Evolutionary conservation across 2,113 vertebrate species (phyloP), one percentile per base, ranked within the genome.

Genomic region (Campylorhamphus procurvoides): DNA sequence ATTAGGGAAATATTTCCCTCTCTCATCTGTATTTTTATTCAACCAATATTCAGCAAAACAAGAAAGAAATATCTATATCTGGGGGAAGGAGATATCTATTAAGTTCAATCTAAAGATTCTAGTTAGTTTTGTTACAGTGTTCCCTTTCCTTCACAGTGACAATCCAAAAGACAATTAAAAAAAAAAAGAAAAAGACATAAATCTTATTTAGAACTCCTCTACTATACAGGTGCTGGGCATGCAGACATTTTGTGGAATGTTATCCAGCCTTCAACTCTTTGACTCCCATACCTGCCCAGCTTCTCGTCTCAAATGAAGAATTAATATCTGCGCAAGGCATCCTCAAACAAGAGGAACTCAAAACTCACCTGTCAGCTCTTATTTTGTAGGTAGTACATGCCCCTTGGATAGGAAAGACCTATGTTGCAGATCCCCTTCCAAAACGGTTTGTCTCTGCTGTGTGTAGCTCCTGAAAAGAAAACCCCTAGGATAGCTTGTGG

Each of bases 1-100:
- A 94, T 89, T 94, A 96, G 84, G 90, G 89, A 97, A 97, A 95
- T 95, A 96, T 84, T 97, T 97, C 81, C 87, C 66, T 73, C 58
- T 95, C 80, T 80, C 79, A 47, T 46, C 93, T 94, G 73, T 78
- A 74, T 89, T 89, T 80, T 81, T 83, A 72, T 78, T 90, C 91
- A 59, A 39, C 33, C 72, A 71, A 47, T 82, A 87, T 80, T 84
- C 74, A 89, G 69, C n/a, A 89, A 91, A 92, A 64, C 9, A 10
- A 75, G 73, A 60, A 93, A 92, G 37, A 80, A 86, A n/a, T n/a
- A n/a, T n/a, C n/a, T n/a, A n/a, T n/a, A 85, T 31, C 18, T 23
- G 16, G 53, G 31, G 28, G 7, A 93, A 67, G 25, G 20, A 95
- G 15, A 68, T 12, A 44, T 84, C 44, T 87, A 71, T 83, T 22